Percentiles rank a stretch among this genome's conserved stretches.
These are phyloP conservation scores for Theretra japonica DNA, from an alignment of 2,888 invertebrate genomes.

Conservation along the genomic window DNA sequence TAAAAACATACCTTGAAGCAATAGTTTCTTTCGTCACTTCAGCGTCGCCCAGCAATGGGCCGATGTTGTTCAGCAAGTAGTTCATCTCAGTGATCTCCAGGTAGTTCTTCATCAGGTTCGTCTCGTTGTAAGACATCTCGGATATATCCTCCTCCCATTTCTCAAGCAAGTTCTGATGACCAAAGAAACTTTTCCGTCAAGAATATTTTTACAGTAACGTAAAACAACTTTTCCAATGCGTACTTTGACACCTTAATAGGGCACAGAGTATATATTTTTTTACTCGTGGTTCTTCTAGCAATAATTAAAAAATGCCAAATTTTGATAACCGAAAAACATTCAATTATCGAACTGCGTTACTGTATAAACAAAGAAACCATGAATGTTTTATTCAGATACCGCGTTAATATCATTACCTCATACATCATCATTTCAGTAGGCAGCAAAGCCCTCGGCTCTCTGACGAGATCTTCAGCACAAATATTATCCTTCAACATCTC, in stretches of 20 bases:
- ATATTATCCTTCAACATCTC: slow-evolving; percentile 91
- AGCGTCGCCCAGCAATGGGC: slow-evolving; percentile 8
- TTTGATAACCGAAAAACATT: too few relatives aligned
- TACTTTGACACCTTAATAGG: too few relatives aligned
- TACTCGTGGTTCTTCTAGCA: too few relatives aligned
- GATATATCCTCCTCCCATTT: slow-evolving; percentile 22
- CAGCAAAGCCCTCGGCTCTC: slow-evolving; percentile 86
- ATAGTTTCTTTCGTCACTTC: slow-evolving; percentile 11
- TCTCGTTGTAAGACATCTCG: neutral
- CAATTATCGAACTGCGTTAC: too few relatives aligned
- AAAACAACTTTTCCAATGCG: too few relatives aligned
- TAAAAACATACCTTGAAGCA: neutral
- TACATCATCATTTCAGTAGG: slow-evolving; percentile 90
- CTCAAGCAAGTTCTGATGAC: slow-evolving; percentile 3
- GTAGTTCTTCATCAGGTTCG: slow-evolving; percentile 2
- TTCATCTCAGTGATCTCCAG: slow-evolving; percentile 57
- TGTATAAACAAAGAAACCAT: neutral
- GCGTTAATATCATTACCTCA: slow-evolving; percentile 83
- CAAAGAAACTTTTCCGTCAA: neutral
- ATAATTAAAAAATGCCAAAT: too few relatives aligned
- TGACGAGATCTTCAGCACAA: slow-evolving; percentile 83
- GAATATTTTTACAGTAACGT: too few relatives aligned
- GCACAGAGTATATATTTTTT: too few relatives aligned
- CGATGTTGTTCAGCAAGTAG: slow-evolving; percentile 79
- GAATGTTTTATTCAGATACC: neutral